These are phyloP conservation scores for Hepsetus odoe DNA, from an alignment of 2,113 vertebrate species.

Conservation along the genomic window DNA sequence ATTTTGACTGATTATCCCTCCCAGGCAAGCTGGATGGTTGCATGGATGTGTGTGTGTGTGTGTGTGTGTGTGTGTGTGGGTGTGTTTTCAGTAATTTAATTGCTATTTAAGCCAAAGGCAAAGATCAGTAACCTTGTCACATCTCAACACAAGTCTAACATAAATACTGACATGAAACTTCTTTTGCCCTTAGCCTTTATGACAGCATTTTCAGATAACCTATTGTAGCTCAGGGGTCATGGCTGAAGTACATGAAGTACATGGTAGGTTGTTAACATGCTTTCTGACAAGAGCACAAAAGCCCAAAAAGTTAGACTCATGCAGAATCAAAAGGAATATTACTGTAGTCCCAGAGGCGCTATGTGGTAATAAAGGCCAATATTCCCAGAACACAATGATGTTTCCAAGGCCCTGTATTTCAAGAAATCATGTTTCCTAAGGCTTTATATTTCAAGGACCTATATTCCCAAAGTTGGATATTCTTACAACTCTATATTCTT, in stretches of 20 bases:
- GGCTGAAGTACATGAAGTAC: not conserved
- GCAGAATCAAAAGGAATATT: not conserved
- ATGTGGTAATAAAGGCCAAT: not conserved
- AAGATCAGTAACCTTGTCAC: slow-evolving; percentile 7
- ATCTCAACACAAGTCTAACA: not conserved
- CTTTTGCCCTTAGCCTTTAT: not conserved
- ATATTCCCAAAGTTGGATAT: not conserved
- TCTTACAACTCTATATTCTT: not conserved
- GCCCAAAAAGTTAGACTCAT: not conserved
- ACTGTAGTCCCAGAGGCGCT: not conserved
- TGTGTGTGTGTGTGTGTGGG: not conserved
- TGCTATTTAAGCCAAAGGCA: slow-evolving; percentile 3
- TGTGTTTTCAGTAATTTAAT: slow-evolving; percentile 4
- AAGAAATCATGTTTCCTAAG: not conserved
- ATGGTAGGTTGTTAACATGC: not conserved
- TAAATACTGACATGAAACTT: not conserved
- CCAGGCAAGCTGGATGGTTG: not conserved
- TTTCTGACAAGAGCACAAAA: not conserved
- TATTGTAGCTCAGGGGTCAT: slow-evolving; percentile 1
- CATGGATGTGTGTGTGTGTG: not conserved
- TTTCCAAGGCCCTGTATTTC: not conserved
- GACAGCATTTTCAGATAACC: not conserved
- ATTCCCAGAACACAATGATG: not conserved
- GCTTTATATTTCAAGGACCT: not conserved
- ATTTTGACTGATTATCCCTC: not conserved